These are phyloP conservation scores for Tinea pellionella DNA, from an alignment of 2,888 invertebrate genomes.

Conservation along the genomic window DNA sequence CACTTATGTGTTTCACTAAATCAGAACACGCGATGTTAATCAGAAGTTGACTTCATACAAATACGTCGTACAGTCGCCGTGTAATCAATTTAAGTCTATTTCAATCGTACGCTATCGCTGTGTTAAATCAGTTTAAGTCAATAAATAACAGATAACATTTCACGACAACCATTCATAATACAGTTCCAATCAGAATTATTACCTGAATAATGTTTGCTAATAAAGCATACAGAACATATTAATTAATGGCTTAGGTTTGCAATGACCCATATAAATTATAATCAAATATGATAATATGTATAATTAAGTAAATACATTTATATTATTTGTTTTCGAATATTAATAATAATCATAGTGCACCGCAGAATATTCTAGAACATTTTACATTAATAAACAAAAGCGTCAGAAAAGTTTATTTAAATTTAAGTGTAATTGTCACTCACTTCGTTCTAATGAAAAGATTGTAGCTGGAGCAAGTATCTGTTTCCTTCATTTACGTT, in stretches of 20 bases:
- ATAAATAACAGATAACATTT: conserved; percentile 6
- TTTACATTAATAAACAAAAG: neutral
- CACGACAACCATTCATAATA: conserved; percentile 1
- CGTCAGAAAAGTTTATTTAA: neutral
- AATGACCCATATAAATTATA: too few species aligned
- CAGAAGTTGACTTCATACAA: neutral
- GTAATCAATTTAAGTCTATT: neutral
- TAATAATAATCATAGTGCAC: too few species aligned
- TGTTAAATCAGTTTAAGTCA: neutral
- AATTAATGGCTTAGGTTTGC: neutral
- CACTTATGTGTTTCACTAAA: neutral
- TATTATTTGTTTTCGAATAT: too few species aligned
- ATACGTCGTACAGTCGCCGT: neutral
- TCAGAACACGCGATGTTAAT: neutral
- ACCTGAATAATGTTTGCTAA: neutral
- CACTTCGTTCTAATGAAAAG: conserved; percentile 9
- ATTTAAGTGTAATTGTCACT: conserved; percentile 11
- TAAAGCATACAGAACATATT: neutral
- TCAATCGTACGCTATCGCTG: neutral
- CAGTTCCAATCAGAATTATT: conserved; percentile 1
- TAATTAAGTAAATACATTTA: too few species aligned
- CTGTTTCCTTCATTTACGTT: conserved; percentile 30
- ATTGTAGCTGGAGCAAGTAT: conserved; percentile 24
- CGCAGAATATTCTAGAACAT: neutral
- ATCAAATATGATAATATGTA: too few species aligned